Evolutionary conservation across 2,888 invertebrate genomes (phyloP).

Genomic region (Syrphus vitripennis): DNA sequence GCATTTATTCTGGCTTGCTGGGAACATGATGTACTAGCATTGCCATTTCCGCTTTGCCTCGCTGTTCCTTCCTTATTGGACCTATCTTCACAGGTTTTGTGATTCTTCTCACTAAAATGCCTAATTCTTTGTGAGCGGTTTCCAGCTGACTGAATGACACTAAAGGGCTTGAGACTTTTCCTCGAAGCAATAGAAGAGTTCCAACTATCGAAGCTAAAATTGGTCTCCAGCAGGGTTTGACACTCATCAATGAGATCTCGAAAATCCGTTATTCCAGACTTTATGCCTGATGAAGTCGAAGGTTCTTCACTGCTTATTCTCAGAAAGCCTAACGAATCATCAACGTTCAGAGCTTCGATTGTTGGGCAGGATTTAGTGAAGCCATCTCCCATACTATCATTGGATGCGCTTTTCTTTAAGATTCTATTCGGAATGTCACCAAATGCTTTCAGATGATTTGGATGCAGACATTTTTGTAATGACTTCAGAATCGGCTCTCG

Average conservation of each 20-base stretch:
- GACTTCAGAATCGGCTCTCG: slow-evolving; percentile 72
- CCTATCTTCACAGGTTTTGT: neutral
- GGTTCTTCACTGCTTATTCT: slow-evolving; percentile 23
- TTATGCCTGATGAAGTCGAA: neutral
- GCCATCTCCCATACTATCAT: slow-evolving; percentile 11
- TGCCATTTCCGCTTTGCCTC: slow-evolving; percentile 8
- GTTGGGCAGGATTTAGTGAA: slow-evolving; percentile 52
- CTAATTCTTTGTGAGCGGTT: slow-evolving; percentile 57
- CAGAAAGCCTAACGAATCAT: slow-evolving; percentile 38
- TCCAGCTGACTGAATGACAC: slow-evolving; percentile 72
- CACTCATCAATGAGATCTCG: slow-evolving; percentile 78
- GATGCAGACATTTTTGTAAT: slow-evolving; percentile 71
- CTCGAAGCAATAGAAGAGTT: slow-evolving; percentile 69
- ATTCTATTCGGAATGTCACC: slow-evolving; percentile 35
- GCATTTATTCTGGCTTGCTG: slow-evolving; percentile 88
- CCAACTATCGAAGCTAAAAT: slow-evolving; percentile 72
- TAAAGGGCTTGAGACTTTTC: slow-evolving; percentile 73
- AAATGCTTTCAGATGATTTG: slow-evolving; percentile 63
- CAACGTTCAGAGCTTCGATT: slow-evolving; percentile 57
- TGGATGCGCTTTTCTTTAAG: slow-evolving; percentile 24
- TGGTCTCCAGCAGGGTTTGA: slow-evolving; percentile 74
- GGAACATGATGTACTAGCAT: slow-evolving; percentile 85
- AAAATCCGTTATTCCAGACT: slow-evolving; percentile 74
- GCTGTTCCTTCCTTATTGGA: slow-evolving; percentile 2
- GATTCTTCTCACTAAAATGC: slow-evolving; percentile 8